Base-by-base conservation (phyloP, 2,113 vertebrate genomes). In the Melanerpes formicivorus region DNA sequence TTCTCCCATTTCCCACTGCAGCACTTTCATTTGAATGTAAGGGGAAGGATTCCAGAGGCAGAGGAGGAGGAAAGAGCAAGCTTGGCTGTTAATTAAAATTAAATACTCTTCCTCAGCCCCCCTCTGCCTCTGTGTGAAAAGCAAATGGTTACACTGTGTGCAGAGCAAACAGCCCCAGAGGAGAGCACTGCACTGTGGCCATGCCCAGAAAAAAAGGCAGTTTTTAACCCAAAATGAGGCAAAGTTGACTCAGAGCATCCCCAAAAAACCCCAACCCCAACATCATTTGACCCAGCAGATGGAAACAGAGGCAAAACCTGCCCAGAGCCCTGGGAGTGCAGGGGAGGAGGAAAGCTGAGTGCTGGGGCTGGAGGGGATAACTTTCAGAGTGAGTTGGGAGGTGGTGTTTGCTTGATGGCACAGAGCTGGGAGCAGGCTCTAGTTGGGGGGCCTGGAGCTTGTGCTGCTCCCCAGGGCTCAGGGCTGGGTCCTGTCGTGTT, bases 61-160 rank as follows among this genome's bases (percentile, higher is more conserved):
- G 80, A 46, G 77, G 80, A 88, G 18, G 73, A 88, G 40, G 86
- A 34, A 84, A 75, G 42, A 74, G 58, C 86, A 80, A 64, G 90
- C 25, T 56, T 42, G 77, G 74, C 25, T 52, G 16, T 42, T 88
- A 84, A 90, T 93, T 88, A 82, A 74, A 94, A 93, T 92, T 71
- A 92, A 95, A 93, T 84, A 76, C 18, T 90, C 88, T 32, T 83
- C 44, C 64, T 70, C 21, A 11, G 48, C 80, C 85, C 9, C 6
- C 12, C 30, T 80, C 7, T 4, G 15, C 52, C 5, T 11, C 58
- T 58, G 16, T 1, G 1, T 50, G 40, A 90, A 90, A 87, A 88
- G 82, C 52, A 83, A 90, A 92, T 6, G 80, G 34, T 73, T 93
- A 40, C 69, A 27, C n/a, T 32, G 60, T 13, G 44, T 16, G 26